These are phyloP conservation scores for Manis javanica DNA, from an alignment of 2,797 vertebrate species.

Conservation along the genomic window DNA sequence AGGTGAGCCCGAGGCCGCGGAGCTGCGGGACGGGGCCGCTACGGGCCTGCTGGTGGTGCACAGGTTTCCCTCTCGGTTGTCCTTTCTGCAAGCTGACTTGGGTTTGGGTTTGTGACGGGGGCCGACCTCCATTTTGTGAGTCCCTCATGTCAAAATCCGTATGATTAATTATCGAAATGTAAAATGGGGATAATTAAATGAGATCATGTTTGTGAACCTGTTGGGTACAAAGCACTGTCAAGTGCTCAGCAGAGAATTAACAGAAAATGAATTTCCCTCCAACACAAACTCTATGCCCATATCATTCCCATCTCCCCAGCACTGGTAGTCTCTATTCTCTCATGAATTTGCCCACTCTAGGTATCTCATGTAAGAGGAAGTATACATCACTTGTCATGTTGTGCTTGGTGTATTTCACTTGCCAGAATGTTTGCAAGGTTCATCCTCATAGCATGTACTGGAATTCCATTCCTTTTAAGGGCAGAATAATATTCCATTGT, in stretches of 20 bases:
- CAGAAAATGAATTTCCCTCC: neutral
- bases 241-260: neutral
- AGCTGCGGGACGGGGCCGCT: neutral
- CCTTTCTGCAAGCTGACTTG: rapidly evolving
- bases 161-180: neutral
- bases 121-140: neutral
- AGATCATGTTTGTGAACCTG: neutral
- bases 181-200: neutral
- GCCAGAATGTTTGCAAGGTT: neutral
- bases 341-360: neutral
- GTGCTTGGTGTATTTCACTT: neutral
- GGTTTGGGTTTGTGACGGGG: neutral
- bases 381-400: neutral
- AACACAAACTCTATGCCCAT: neutral
- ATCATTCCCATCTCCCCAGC: neutral
- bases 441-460: neutral
- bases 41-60: too few relatives aligned
- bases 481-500: neutral
- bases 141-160: neutral
- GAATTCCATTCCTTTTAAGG: neutral
- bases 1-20: too few relatives aligned
- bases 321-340: too few relatives aligned
- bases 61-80: neutral
- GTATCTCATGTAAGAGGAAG: neutral
- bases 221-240: too few relatives aligned